Conservation (phyloP, 2,113 vertebrate species). For the Charina bottae region DNA sequence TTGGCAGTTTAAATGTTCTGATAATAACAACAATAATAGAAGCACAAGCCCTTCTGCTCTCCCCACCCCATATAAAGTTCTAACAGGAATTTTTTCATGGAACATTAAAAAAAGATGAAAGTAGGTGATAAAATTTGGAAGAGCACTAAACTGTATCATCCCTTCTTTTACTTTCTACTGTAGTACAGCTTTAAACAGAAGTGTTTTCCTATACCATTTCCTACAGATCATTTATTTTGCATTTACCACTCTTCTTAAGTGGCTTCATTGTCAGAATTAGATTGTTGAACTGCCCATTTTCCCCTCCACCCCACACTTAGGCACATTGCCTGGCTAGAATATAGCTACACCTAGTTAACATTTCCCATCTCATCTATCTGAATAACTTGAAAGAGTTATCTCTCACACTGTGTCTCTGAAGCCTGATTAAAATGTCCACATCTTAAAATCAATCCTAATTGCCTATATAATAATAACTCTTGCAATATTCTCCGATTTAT, state of each 20-base stretch:
- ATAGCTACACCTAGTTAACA: not conserved
- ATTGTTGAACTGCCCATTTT: not conserved
- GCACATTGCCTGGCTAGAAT: not conserved
- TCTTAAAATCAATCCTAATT: not conserved
- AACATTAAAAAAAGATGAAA: too few relatives aligned
- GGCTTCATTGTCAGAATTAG: slow-evolving; percentile 18
- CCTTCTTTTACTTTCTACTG: not conserved
- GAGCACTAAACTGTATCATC: not conserved
- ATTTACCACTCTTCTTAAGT: not conserved
- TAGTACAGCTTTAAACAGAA: not conserved
- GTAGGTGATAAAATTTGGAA: too few relatives aligned
- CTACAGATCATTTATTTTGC: not conserved
- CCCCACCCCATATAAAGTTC: too few relatives aligned
- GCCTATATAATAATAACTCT: not conserved
- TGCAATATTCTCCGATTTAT: slow-evolving; percentile 13
- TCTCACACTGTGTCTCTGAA: slow-evolving; percentile 18
- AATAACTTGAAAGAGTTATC: not conserved
- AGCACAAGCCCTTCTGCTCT: too few relatives aligned
- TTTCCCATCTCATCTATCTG: slow-evolving; percentile 19
- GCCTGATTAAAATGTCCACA: slow-evolving; percentile 3
- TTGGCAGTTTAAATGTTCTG: too few relatives aligned
- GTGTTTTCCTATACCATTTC: not conserved
- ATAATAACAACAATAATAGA: too few relatives aligned
- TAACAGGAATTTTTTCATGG: too few relatives aligned
- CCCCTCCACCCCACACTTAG: not conserved